Evolutionary conservation across 2,888 invertebrate genomes (phyloP), one percentile per base, ranked within the genome.

Genomic region (Catocala nupta): DNA sequence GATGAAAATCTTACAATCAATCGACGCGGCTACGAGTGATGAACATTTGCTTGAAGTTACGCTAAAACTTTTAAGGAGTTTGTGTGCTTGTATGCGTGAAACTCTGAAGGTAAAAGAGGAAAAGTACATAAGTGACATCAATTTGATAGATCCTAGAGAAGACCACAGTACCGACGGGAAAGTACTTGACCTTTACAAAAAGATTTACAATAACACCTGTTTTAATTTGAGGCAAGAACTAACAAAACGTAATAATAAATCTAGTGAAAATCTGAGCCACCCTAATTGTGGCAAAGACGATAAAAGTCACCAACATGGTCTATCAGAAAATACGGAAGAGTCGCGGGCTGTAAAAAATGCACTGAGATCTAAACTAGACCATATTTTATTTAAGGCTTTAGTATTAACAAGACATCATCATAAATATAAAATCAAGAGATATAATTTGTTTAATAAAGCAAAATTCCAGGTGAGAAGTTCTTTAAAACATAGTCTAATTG

Each of bases 71-170:
- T 75, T 93, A n/a, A 83, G 85, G 62, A 88, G 87, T 75, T 75
- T 93, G 47, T 93, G 93, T 77, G 66, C 72, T 44, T 93, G 93
- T 70, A 89, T 93, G 87, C 81, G 80, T 9, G 86, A 90, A 64
- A 86, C 85, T 1, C 73, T 90, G 11, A 76, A 71, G 43, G 76
- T 69, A 5, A 87, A 86, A 63, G 77, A 86, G 75, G 77, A 79
- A 45, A 75, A 70, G 10, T 65, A 81, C 8, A 63, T 76, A n/a
- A 73, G 68, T 58, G 77, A 78, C 10, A 73, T 65, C 0, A 82
- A 83, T 56, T 60, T 70, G 9, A 50, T 84, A 43, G 64, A 74
- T 39, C n/a, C 25, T 10, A 71, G 71, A 11, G 68, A 84, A 39
- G 66, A 77, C 5, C 57, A 60, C 0, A 61, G 44, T 12, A 55